A percentile compares a stretch with the other conserved stretches of the same genome.
These are phyloP conservation scores for Leucophenga montana DNA, from an alignment of 2,888 invertebrate genomes.

Conservation along the genomic window DNA sequence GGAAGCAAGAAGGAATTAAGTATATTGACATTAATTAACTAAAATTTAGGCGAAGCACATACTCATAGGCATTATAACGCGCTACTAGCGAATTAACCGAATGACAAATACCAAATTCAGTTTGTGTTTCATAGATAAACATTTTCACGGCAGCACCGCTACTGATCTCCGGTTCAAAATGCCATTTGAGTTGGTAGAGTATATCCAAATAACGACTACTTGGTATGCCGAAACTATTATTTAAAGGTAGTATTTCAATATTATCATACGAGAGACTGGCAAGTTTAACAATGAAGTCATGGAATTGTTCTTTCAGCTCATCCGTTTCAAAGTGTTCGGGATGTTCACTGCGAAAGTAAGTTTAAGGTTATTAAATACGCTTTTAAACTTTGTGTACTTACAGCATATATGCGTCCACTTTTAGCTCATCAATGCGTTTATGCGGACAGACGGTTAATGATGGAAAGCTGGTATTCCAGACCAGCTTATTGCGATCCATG, in stretches of 20 bases:
- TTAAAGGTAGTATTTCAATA: conserved; percentile 76
- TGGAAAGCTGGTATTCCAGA: conserved; percentile 83
- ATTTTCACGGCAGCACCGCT: conserved; percentile 75
- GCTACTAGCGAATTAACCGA: conserved; percentile 80
- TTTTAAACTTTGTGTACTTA: conserved; percentile 62
- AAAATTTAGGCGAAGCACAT: too few relatives aligned
- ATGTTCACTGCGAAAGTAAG: conserved; percentile 46
- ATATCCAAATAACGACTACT: conserved; percentile 77
- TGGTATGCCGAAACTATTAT: conserved; percentile 74
- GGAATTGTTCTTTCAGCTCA: conserved; percentile 75
- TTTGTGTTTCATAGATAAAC: conserved; percentile 77
- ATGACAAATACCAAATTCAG: conserved; percentile 82
- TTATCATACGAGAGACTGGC: conserved; percentile 77
- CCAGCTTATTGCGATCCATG: conserved; percentile 82
- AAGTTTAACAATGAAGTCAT: conserved; percentile 76
- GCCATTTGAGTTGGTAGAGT: conserved; percentile 73
- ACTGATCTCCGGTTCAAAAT: conserved; percentile 76
- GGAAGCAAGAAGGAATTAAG: conserved; percentile 32
- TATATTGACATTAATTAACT: too few relatives aligned
- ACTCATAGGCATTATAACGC: conserved; percentile 71
- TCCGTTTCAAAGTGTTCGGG: conserved; percentile 66
- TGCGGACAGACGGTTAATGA: conserved; percentile 80
- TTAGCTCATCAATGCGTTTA: conserved; percentile 75
- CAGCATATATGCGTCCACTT: conserved; percentile 76
- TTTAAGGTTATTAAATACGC: too few relatives aligned